phyloP scores from a whole-genome alignment of 2,797 vertebrate genomes.

The Gymnothorax javanicus region DNA sequence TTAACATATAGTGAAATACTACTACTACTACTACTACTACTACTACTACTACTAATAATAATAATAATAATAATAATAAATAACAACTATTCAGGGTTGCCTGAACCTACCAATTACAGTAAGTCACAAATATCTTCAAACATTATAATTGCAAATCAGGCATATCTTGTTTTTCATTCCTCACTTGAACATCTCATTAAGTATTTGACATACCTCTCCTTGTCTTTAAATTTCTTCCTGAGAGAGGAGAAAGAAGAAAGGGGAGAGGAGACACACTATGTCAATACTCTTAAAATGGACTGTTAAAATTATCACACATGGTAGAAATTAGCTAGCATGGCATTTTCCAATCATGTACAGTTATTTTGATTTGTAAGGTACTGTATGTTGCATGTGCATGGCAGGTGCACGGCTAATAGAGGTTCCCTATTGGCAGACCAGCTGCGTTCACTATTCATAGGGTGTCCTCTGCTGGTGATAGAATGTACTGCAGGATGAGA shows the following conservation, averaged over 20 bases:
- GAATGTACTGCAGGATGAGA: background rate
- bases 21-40: too few species aligned
- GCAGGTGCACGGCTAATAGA: background rate
- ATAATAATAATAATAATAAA: too few species aligned
- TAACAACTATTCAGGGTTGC: background rate
- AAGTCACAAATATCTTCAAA: background rate
- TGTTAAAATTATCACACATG: background rate
- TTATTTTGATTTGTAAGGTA: background rate
- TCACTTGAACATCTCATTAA: constrained; percentile 41
- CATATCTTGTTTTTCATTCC: constrained; percentile 35
- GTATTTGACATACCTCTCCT: constrained; percentile 2
- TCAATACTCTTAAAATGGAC: too few species aligned
- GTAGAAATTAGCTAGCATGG: background rate
- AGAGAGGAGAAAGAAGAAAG: background rate
- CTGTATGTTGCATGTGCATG: too few species aligned
- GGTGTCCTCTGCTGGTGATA: constrained; percentile 18
- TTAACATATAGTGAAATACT: too few species aligned
- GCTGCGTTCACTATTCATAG: background rate
- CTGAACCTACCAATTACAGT: background rate
- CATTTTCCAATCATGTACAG: background rate
- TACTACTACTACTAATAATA: too few species aligned
- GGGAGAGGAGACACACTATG: background rate
- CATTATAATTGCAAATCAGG: background rate
- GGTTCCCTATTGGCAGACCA: too few species aligned
- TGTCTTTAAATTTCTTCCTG: constrained; percentile 33